A percentile compares a stretch with the other conserved stretches of the same genome.
phyloP scores from a whole-genome alignment of 2,113 vertebrate species.

The Erpornis zantholeuca region DNA sequence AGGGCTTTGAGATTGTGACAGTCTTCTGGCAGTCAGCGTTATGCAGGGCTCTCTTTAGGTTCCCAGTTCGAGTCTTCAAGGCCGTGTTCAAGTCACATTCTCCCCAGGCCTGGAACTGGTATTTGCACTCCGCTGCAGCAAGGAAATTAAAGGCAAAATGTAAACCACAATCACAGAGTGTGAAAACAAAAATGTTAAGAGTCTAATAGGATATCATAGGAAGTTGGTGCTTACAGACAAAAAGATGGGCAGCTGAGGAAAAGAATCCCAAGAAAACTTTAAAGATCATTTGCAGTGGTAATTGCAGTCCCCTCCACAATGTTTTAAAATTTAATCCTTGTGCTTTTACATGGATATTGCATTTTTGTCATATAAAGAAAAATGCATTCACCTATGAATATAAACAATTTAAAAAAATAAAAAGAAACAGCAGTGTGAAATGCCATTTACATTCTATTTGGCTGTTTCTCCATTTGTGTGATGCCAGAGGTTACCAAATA shows the following conservation, averaged over 20 bases:
- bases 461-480: background rate
- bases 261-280: background rate
- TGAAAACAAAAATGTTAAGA: background rate
- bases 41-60: conserved; percentile 90
- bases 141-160: background rate
- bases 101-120: conserved; percentile 95
- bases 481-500: background rate
- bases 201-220: background rate
- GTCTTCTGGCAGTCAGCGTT: conserved; percentile 89
- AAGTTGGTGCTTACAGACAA: background rate
- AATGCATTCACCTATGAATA: background rate
- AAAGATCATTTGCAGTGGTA: background rate
- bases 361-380: background rate
- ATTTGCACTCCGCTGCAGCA: conserved; percentile 90
- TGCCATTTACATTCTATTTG: background rate
- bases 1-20: conserved; percentile 92
- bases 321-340: background rate
- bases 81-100: conserved; percentile 91
- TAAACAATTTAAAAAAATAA: background rate
- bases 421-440: background rate
- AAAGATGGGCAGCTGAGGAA: background rate
- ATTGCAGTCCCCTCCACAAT: background rate
- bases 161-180: background rate
- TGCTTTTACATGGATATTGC: background rate
- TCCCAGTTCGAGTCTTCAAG: conserved; percentile 89